These are phyloP conservation scores for Gambusia yucatana DNA, from an alignment of 2,797 vertebrate species.

Conservation along the genomic window DNA sequence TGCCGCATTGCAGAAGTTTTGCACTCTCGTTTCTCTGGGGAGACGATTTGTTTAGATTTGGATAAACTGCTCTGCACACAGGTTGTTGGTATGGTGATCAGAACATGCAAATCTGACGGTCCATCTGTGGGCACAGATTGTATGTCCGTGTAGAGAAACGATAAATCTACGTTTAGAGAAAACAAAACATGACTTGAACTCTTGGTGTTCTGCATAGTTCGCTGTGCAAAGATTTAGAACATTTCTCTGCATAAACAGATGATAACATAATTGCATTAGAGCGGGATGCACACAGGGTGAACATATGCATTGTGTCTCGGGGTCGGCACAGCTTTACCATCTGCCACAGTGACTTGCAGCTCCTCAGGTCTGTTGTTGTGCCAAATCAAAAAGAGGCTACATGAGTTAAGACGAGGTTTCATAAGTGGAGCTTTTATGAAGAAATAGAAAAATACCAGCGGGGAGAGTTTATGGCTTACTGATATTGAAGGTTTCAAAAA, in stretches of 20 bases:
- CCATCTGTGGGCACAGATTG: constrained; percentile 2
- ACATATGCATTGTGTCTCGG: background rate
- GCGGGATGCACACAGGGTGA: background rate
- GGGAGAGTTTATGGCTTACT: background rate
- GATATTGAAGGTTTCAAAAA: background rate
- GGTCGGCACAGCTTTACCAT: background rate
- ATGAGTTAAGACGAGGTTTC: background rate
- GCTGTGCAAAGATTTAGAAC: background rate
- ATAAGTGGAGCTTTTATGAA: background rate
- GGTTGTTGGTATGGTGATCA: background rate
- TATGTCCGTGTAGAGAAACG: background rate
- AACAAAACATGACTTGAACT: background rate
- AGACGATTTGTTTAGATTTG: background rate
- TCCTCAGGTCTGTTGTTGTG: background rate
- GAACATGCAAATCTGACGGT: background rate
- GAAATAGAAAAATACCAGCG: background rate
- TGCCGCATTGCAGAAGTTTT: background rate
- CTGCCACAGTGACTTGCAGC: background rate
- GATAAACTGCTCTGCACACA: background rate
- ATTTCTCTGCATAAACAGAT: background rate
- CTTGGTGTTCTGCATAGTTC: background rate
- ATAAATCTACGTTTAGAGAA: background rate
- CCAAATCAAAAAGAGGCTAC: background rate
- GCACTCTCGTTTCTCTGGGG: background rate
- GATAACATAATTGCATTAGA: background rate